Evolutionary conservation across 1,140 invertebrate genomes (phyloP).

Genomic region (Neelides sp.): DNA sequence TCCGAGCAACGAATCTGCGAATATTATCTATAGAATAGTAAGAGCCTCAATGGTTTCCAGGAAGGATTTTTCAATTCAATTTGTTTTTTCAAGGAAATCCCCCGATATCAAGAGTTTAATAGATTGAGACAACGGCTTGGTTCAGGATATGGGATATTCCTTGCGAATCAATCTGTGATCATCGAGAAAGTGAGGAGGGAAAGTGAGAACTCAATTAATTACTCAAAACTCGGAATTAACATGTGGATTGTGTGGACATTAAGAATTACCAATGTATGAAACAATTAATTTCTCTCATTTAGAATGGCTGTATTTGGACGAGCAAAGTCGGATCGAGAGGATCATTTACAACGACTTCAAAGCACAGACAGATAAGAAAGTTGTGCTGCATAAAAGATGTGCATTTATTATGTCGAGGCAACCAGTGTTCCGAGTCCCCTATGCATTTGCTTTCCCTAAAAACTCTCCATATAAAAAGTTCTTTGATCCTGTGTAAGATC

Average conservation of each 20-base stretch:
- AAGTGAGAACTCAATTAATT: no score
- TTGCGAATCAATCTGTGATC: slow-evolving; percentile 19
- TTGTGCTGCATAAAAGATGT: slow-evolving; percentile 22
- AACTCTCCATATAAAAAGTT: slow-evolving; percentile 44
- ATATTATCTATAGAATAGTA: no score
- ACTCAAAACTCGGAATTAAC: no score
- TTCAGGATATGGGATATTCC: slow-evolving; percentile 14
- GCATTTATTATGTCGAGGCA: slow-evolving; percentile 29
- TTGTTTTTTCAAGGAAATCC: no score
- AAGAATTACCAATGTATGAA: no score
- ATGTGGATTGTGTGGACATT: no score
- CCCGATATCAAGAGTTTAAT: slow-evolving; percentile 21
- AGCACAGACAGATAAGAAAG: slow-evolving; percentile 13
- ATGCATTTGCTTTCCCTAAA: slow-evolving; percentile 49
- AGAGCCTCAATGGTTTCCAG: no score
- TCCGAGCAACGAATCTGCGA: neutral
- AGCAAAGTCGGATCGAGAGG: slow-evolving; percentile 24
- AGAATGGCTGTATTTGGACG: slow-evolving; percentile 27
- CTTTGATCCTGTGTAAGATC: slow-evolving; percentile 55
- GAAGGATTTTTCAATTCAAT: no score
- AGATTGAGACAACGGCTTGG: slow-evolving; percentile 13
- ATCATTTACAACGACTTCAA: slow-evolving; percentile 28
- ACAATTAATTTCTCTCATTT: slow-evolving; percentile 3
- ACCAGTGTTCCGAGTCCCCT: slow-evolving; percentile 19
- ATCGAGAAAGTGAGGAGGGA: slow-evolving; percentile 20